These are phyloP conservation scores for Aulostomus chinensis DNA, from an alignment of 2,797 vertebrate species.

Conservation along the genomic window DNA sequence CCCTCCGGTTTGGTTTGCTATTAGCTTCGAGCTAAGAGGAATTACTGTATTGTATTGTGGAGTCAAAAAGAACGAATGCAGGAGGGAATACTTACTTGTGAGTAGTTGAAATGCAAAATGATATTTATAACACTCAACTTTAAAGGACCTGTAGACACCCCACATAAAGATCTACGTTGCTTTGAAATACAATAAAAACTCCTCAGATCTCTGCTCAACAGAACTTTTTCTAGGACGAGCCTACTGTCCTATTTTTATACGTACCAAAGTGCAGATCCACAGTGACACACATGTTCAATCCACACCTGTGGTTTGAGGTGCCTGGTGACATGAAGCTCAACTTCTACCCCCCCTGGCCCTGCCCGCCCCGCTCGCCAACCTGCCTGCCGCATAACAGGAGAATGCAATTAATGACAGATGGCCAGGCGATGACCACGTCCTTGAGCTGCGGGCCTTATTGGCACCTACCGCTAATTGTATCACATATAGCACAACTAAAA, in stretches of 20 bases:
- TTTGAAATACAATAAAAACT: no score
- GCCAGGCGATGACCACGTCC: conserved; percentile 87
- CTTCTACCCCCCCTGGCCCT: conserved; percentile 77
- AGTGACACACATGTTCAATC: conserved; percentile 49
- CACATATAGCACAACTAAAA: conserved; percentile 97
- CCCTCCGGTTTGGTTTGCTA: no score
- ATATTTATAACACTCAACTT: no score
- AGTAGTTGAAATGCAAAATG: no score
- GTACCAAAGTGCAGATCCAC: conserved; percentile 30
- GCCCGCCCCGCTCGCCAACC: conserved; percentile 53
- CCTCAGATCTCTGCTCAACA: background rate
- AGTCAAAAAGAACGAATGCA: no score
- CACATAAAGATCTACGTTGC: no score
- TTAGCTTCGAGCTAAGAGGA: no score
- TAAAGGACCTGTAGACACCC: no score
- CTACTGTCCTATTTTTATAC: conserved; percentile 37
- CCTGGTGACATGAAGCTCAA: conserved; percentile 63
- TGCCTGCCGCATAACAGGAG: conserved; percentile 81
- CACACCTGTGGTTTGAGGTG: conserved; percentile 75
- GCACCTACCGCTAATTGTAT: conserved; percentile 95
- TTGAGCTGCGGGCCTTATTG: conserved; percentile 91
- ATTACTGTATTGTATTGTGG: no score
- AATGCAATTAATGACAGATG: conserved; percentile 95
- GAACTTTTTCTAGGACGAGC: conserved; percentile 51
- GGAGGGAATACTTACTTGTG: no score